Evolutionary conservation across 2,113 vertebrate genomes (phyloP).

Genomic region (Martes martes): DNA sequence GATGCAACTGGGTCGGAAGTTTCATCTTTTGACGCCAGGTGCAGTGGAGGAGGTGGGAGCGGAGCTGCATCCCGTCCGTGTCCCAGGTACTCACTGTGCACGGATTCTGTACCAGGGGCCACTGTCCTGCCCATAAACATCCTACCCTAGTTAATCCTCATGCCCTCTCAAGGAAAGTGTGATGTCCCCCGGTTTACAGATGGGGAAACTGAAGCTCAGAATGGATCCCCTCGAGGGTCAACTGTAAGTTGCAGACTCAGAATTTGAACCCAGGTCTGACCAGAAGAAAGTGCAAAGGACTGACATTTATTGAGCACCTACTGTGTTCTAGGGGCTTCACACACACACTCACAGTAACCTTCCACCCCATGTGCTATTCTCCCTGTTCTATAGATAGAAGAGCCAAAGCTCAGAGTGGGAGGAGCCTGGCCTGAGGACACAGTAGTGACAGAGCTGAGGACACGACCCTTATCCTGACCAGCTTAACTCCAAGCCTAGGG

Average conservation of each 20-base stretch:
- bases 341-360: neutral
- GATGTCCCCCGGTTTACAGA: neutral
- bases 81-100: neutral
- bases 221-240: neutral
- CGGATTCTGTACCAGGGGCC: neutral
- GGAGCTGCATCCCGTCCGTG: fast-evolving
- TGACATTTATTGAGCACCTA: neutral
- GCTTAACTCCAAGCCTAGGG: neutral
- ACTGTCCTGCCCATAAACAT: neutral
- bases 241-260: neutral
- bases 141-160: neutral
- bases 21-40: neutral
- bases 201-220: neutral
- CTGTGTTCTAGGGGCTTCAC: neutral
- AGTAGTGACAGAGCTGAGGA: neutral
- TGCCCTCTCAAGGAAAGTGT: neutral
- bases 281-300: neutral
- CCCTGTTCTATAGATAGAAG: neutral
- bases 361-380: neutral
- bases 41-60: too few relatives aligned
- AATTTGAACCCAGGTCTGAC: neutral
- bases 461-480: neutral
- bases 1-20: neutral
- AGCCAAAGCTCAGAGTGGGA: neutral
- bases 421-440: neutral